Evolutionary conservation across 2,113 vertebrate genomes (phyloP).

Genomic region (Ancistrus triradiatus): DNA sequence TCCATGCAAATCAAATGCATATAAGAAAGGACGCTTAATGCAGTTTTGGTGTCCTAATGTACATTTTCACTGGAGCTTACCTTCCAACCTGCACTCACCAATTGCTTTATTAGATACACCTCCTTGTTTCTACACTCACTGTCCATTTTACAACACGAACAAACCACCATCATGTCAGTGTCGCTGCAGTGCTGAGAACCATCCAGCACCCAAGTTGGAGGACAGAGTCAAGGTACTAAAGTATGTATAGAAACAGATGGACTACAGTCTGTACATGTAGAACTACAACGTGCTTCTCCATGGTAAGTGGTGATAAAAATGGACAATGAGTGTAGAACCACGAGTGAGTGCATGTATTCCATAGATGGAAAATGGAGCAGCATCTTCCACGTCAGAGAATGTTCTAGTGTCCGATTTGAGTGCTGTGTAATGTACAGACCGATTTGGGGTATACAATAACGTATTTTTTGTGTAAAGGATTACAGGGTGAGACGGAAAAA

Average conservation of each 20-base stretch:
- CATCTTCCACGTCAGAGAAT: conserved; percentile 16
- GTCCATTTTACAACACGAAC: too few species aligned
- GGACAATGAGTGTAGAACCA: too few species aligned
- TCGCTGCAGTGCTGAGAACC: too few species aligned
- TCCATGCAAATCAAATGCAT: not conserved
- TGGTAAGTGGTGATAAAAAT: too few species aligned
- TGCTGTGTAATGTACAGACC: conserved; percentile 2
- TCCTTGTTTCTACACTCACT: too few species aligned
- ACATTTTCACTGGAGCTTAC: conserved; percentile 39
- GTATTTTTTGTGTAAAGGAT: conserved; percentile 19
- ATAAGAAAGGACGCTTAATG: not conserved
- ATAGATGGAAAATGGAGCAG: conserved; percentile 17
- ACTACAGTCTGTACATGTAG: too few species aligned
- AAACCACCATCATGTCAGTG: too few species aligned
- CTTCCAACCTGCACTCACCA: too few species aligned
- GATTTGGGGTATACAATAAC: not conserved
- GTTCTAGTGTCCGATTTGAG: conserved; percentile 16
- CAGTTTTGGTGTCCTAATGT: conserved; percentile 35
- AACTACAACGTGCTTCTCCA: too few species aligned
- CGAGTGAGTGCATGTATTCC: conserved; percentile 9
- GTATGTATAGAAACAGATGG: too few species aligned
- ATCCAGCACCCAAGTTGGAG: too few species aligned
- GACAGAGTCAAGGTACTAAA: not conserved
- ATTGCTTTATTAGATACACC: too few species aligned
- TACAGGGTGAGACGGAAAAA: conserved; percentile 13